These are phyloP conservation scores for Clarias pachynema DNA, from an alignment of 2,797 vertebrate species.

Conservation along the genomic window DNA sequence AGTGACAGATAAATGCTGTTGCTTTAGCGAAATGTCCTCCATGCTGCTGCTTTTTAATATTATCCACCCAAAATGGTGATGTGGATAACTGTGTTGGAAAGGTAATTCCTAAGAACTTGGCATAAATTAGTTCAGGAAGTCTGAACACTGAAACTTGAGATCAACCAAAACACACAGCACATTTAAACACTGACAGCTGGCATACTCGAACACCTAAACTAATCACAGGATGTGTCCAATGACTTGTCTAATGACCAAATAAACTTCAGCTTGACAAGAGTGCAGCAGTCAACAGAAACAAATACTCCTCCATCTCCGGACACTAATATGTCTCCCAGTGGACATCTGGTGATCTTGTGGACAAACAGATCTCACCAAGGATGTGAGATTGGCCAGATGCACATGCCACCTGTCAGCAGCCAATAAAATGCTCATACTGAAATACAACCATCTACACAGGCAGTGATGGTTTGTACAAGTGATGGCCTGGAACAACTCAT, in stretches of 20 bases:
- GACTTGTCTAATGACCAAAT: conserved; percentile 48
- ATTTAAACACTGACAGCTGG: conserved; percentile 16
- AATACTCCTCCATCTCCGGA: conserved; percentile 51
- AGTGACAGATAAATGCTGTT: conserved; percentile 45
- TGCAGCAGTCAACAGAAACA: conserved; percentile 16
- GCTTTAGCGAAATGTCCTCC: conserved; percentile 31
- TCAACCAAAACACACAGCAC: conserved; percentile 39
- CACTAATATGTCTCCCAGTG: conserved; percentile 60
- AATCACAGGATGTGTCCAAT: conserved; percentile 19
- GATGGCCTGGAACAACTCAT: neutral
- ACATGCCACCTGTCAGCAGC: conserved; percentile 60
- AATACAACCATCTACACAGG: conserved; percentile 30
- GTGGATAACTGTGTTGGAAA: neutral
- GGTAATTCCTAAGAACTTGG: neutral
- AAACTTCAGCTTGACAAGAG: neutral
- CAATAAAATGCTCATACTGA: conserved; percentile 45
- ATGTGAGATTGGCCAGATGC: conserved; percentile 62
- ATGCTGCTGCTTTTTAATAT: neutral
- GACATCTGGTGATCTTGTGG: conserved; percentile 35
- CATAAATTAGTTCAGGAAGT: neutral
- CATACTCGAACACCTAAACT: neutral
- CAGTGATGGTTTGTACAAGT: neutral
- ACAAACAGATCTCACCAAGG: conserved; percentile 62
- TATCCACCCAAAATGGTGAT: neutral
- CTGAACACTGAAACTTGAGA: neutral